phyloP scores from a whole-genome alignment of 2,113 vertebrate genomes.

The Brienomyrus longianalis region DNA sequence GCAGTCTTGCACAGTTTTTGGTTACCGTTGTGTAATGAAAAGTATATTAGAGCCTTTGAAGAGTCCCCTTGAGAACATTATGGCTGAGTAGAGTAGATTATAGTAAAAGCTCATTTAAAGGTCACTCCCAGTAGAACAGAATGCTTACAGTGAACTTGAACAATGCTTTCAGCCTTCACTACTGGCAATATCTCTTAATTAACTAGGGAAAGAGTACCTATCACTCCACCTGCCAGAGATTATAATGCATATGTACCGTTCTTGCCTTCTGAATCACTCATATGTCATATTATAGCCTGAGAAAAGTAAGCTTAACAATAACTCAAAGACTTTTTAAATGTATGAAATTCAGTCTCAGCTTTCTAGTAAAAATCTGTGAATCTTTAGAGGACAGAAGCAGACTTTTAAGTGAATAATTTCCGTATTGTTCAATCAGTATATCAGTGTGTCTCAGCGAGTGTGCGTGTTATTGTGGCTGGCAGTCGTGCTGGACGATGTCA shows the following conservation, averaged over 20 bases:
- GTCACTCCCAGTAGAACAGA: conserved; percentile 5
- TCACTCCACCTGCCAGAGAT: background rate
- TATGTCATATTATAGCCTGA: background rate
- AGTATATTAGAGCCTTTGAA: background rate
- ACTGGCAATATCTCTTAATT: conserved; percentile 9
- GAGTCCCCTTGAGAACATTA: background rate
- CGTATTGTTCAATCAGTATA: background rate
- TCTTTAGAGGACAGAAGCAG: background rate
- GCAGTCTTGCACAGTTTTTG: background rate
- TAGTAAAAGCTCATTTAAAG: background rate
- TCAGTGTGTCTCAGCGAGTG: conserved; percentile 12
- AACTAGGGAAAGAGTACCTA: background rate
- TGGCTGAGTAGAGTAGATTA: background rate
- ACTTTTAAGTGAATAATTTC: background rate
- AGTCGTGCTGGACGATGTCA: background rate
- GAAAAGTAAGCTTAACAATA: background rate
- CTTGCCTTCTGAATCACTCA: background rate
- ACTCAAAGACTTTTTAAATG: background rate
- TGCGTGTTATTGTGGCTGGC: background rate
- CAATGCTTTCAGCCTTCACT: background rate
- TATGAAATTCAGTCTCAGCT: background rate
- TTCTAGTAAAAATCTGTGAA: background rate
- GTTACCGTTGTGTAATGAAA: background rate
- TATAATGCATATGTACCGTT: background rate
- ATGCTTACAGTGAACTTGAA: conserved; percentile 1